Evolutionary conservation across 2,888 invertebrate genomes (phyloP), one percentile per base, ranked within the genome.

Genomic region (Sicus ferrugineus): DNA sequence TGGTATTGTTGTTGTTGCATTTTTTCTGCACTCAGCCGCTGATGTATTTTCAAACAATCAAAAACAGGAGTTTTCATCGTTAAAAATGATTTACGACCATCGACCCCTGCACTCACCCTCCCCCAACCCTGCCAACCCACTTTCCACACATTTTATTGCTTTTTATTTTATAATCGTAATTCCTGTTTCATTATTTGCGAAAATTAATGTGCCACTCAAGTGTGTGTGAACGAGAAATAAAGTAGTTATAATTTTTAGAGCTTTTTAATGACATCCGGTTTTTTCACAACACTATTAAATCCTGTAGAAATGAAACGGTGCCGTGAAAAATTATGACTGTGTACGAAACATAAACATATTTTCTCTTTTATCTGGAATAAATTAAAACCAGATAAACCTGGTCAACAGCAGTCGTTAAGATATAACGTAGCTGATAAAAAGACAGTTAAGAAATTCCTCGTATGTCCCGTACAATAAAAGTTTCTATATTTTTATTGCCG

Each of bases 41-140:
- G 4, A 48, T 21, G 19, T 3, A 21, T 50, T 50, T n/a, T 50
- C 50, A 21, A 9, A 14, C 19, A 23, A n/a, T 16, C n/a, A 14
- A n/a, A n/a, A n/a, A 50, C 19, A 3, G 19, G 50, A 50, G 50
- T n/a, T 48, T 48, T 16, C 16, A n/a, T 48, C 48, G n/a, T 50
- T 50, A 23, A 50, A 50, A 50, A 50, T 50, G 50, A 50, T 50
- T 50, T 50, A 50, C 50, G 50, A 50, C 23, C n/a, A n/a, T 50
- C 50, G 23, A n/a, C n/a, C n/a, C n/a, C n/a, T n/a, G n/a, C 34
- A 14, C 42, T 42, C 42, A 42, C 3, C 2, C n/a, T 42, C 5
- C 16, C 14, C 42, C 16, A 42, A 4, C 42, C 0, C 34, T 34
- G 2, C 34, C 16, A n/a, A n/a, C 1, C 42, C 3, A 42, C 1